Evolutionary conservation across 2,888 invertebrate genomes (phyloP).

Genomic region (Coenonympha glycerion): DNA sequence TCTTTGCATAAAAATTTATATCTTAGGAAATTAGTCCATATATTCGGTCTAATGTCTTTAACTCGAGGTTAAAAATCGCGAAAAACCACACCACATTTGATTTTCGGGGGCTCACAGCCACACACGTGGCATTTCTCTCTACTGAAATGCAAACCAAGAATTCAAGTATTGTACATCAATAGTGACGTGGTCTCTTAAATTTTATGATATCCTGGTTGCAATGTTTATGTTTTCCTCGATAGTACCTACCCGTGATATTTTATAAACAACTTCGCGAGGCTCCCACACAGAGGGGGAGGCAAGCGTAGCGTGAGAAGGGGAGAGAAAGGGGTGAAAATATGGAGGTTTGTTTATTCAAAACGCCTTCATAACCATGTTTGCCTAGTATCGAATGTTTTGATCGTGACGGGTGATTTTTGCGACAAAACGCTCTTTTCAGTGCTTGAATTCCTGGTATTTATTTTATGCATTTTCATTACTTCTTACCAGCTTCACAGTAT

Average conservation of each 20-base stretch:
- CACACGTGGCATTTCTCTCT: no score
- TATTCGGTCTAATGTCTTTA: no score
- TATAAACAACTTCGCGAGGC: neutral
- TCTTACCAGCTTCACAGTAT: no score
- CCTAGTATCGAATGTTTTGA: conserved; percentile 22
- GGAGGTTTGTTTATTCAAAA: neutral
- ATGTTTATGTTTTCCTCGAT: neutral
- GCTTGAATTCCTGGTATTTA: no score
- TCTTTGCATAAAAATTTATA: no score
- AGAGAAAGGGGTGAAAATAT: neutral
- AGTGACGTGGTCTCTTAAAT: neutral
- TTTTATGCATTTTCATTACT: no score
- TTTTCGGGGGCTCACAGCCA: no score
- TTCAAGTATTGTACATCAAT: neutral
- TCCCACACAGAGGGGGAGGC: neutral
- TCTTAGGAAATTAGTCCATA: no score
- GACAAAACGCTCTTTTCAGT: no score
- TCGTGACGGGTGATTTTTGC: conserved; percentile 1
- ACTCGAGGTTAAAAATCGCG: no score
- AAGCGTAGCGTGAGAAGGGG: neutral
- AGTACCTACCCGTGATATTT: neutral
- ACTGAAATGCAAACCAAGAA: no score
- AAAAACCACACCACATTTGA: no score
- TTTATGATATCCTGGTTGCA: conserved; percentile 1
- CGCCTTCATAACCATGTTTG: conserved; percentile 1